Base-by-base conservation (phyloP, 2,797 vertebrate genomes). In the Catostomus latipinnis region DNA sequence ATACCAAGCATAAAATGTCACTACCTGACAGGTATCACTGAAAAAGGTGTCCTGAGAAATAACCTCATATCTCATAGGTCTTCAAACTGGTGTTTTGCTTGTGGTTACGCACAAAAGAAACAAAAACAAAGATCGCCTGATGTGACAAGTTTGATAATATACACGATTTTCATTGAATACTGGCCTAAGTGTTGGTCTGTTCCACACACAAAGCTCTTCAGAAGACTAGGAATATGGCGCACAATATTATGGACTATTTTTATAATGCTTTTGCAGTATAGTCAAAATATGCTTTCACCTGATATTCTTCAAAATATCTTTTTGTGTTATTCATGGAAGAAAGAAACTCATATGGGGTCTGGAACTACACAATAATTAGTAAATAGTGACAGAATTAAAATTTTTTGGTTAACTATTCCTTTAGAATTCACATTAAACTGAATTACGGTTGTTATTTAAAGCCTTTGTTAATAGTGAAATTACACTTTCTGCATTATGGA, bases 31-130 rank as follows among this genome's bases (percentile, higher is more conserved):
- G 57, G 43, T 70, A 58, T 65, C 7, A 45, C n/a, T 62, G 8
- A 76, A 50, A 70, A 61, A 60, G 34, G 34, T 34, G 34, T 34
- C 34, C 34, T 60, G 3, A 16, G 13, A 76, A 68, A 61, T 70
- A 34, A 34, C 34, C 34, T 4, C 13, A 54, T n/a, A 54, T 54
- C 53, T 54, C 6, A 13, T 8, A 54, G 13, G 12, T 34, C 34
- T 34, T 34, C 34, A 34, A 34, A 34, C 34, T 34, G 34, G 34
- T 34, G 34, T 34, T 2, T 34, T 34, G 34, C 34, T 34, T 34
- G 34, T 34, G 34, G 34, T 34, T 34, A 34, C 34, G 1, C 34
- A 34, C 34, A 34, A 34, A 34, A 34, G 34, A 34, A 34, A 34
- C 22, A 22, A 22, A 22, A 22, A 22, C 22, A 22, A 22, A 1